A percentile compares a stretch with the other conserved stretches of the same genome.
Conservation (phyloP, 2,797 vertebrate species). For the Pantherophis vulpinus region DNA sequence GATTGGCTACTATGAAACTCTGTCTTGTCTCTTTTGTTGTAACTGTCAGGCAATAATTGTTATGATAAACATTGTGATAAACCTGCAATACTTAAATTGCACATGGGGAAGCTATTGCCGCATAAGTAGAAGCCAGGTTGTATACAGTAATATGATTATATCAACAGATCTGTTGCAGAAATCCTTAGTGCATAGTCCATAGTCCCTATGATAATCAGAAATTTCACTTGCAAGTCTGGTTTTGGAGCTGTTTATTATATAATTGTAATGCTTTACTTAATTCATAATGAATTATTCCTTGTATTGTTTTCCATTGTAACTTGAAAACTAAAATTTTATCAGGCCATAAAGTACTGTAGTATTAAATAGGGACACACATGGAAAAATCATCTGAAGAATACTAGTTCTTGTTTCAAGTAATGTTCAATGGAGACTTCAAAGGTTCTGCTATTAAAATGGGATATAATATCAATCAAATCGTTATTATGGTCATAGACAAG, state of each 20-base stretch:
- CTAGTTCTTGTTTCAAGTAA: conserved; percentile 6
- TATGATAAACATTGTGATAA: not conserved
- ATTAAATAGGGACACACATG: not conserved
- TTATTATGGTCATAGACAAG: not conserved
- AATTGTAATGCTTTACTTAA: not conserved
- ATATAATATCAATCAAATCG: not conserved
- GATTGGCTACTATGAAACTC: not conserved
- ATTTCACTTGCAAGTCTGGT: not conserved
- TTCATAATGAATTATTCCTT: not conserved
- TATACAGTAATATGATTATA: not conserved
- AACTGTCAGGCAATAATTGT: not conserved
- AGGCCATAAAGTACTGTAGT: conserved; percentile 4
- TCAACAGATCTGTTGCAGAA: not conserved
- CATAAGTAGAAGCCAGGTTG: not conserved
- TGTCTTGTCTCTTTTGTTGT: not conserved
- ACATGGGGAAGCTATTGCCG: not conserved
- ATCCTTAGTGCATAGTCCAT: not conserved
- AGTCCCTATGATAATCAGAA: not conserved
- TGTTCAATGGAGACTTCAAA: conserved; percentile 5
- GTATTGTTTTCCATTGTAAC: not conserved
- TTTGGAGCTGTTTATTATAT: not conserved
- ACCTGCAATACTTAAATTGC: not conserved
- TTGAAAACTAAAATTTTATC: conserved; percentile 21
- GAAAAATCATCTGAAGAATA: conserved; percentile 4
- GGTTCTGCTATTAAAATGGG: conserved; percentile 13